Conservation (phyloP, 2,888 invertebrate genomes). For the Hypomecis punctinalis region DNA sequence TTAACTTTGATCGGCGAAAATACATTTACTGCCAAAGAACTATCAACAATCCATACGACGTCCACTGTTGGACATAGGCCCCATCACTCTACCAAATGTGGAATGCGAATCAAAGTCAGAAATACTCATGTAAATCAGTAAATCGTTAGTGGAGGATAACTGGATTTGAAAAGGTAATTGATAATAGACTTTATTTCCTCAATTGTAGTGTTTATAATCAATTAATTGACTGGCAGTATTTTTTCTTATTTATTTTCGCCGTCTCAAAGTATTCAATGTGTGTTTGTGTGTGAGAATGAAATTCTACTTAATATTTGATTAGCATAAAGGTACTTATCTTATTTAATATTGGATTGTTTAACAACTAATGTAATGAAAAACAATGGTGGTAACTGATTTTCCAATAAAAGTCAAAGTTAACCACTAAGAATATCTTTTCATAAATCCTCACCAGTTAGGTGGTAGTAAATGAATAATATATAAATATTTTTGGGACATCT, state of each 20-base stretch:
- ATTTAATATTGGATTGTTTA: background rate
- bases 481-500: too few species aligned
- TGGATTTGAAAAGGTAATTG: background rate
- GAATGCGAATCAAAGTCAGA: too few species aligned
- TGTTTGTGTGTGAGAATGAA: constrained; percentile 34
- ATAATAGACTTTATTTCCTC: background rate
- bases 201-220: background rate
- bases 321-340: constrained; percentile 12
- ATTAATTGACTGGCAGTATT: background rate
- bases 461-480: too few species aligned
- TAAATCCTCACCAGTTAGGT: background rate
- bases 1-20: constrained; percentile 2
- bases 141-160: too few species aligned
- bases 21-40: background rate
- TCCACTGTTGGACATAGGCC: too few species aligned
- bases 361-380: background rate
- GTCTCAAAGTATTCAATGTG: background rate
- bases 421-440: background rate
- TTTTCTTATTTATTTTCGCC: background rate
- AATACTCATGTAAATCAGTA: too few species aligned
- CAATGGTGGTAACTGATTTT: background rate
- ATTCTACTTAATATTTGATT: constrained; percentile 21
- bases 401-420: constrained; percentile 1
- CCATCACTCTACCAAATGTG: too few species aligned
- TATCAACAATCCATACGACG: background rate